phyloP scores from a whole-genome alignment of 2,113 vertebrate genomes.

The Limnothrissa miodon region DNA sequence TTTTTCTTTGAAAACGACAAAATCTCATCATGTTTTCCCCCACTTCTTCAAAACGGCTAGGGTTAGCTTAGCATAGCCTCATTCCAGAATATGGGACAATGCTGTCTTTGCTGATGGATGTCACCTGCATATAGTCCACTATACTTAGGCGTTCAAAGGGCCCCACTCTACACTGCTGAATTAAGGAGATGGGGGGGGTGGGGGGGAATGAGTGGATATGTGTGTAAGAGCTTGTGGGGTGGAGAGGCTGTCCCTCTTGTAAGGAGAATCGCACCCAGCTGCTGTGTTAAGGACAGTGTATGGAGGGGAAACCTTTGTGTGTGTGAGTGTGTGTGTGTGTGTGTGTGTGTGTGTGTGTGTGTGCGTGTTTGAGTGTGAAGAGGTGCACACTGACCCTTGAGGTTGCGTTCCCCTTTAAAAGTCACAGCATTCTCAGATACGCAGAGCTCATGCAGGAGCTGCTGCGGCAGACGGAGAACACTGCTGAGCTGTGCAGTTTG shows the following conservation, averaged over 20 bases:
- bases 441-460: slow-evolving; percentile 83
- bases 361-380: slow-evolving; percentile 50
- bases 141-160: slow-evolving; percentile 39
- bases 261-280: slow-evolving; percentile 47
- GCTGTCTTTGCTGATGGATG: slow-evolving; percentile 38
- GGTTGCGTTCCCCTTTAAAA: slow-evolving; percentile 86
- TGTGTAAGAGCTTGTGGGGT: background rate
- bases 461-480: slow-evolving; percentile 82
- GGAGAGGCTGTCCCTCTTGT: slow-evolving; percentile 6
- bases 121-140: slow-evolving; percentile 26
- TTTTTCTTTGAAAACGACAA: background rate
- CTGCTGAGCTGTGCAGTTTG: slow-evolving; percentile 88
- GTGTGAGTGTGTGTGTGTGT: slow-evolving; percentile 19
- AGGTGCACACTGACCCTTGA: slow-evolving; percentile 69
- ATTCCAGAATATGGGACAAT: slow-evolving; percentile 39
- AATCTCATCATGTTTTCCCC: background rate
- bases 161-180: slow-evolving; percentile 38
- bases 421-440: slow-evolving; percentile 79
- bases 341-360: slow-evolving; percentile 29
- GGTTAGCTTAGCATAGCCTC: slow-evolving; percentile 18
- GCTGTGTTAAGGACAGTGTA: slow-evolving; percentile 36
- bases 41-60: background rate
- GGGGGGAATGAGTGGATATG: background rate
- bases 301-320: slow-evolving; percentile 46
- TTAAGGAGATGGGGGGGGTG: background rate